These are phyloP conservation scores for Emydoidea blandingii DNA, from an alignment of 2,797 vertebrate genomes.

Conservation along the genomic window DNA sequence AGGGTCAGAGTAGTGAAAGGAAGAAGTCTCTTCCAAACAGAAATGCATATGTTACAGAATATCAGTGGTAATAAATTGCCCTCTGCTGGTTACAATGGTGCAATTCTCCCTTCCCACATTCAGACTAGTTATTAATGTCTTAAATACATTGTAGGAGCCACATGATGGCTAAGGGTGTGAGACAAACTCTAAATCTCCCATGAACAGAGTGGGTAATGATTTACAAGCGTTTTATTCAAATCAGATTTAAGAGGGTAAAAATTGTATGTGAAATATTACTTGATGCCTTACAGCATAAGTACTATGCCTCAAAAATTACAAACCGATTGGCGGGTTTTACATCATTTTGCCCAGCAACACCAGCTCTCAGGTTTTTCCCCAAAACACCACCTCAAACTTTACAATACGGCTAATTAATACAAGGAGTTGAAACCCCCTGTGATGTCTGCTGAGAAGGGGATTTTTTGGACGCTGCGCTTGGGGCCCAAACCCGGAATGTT, in stretches of 20 bases:
- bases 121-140: accelerated
- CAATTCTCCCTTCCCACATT: accelerated
- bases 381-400: no score
- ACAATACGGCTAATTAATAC: no score
- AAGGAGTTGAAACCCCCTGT: no score
- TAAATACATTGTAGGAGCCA: accelerated
- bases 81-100: slow-evolving; percentile 44
- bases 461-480: no score
- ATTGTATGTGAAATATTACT: background rate
- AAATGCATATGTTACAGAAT: background rate
- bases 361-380: no score
- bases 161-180: accelerated
- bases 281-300: background rate
- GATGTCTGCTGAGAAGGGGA: no score
- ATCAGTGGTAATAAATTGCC: slow-evolving; percentile 10
- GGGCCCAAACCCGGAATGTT: no score
- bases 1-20: background rate
- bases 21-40: background rate
- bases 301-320: no score
- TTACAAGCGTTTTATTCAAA: background rate
- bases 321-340: no score
- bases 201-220: background rate
- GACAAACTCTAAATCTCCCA: background rate
- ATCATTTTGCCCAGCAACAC: no score
- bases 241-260: background rate